These are phyloP conservation scores for Megalops atlanticus DNA, from an alignment of 2,113 vertebrate genomes.

Conservation along the genomic window DNA sequence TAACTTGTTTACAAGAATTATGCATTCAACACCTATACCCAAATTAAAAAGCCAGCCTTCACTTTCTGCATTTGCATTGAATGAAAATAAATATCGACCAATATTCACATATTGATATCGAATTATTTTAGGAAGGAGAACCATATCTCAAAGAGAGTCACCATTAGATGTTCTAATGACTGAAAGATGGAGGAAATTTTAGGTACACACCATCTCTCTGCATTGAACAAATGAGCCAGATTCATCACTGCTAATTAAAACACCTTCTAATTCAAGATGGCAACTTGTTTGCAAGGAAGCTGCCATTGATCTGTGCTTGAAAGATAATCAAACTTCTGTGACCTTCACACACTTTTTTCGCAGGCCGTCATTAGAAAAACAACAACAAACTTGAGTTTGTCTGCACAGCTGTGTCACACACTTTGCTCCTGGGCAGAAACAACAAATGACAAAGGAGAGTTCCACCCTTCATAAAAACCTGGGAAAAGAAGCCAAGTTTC, in stretches of 20 bases:
- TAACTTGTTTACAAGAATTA: no score
- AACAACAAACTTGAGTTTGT: slow-evolving; percentile 18
- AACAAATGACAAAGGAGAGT: slow-evolving; percentile 69
- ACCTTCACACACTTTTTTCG: slow-evolving; percentile 56
- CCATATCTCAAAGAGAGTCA: neutral
- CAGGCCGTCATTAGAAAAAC: slow-evolving; percentile 30
- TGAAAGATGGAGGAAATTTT: neutral
- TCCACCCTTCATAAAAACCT: slow-evolving; percentile 75
- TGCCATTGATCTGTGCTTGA: slow-evolving; percentile 30
- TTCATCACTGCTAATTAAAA: slow-evolving; percentile 23
- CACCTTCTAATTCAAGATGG: slow-evolving; percentile 1
- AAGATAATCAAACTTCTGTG: slow-evolving; percentile 53
- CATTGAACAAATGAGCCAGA: neutral
- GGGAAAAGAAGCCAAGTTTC: slow-evolving; percentile 64
- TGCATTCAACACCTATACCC: no score
- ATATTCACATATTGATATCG: neutral
- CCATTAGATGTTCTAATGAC: neutral
- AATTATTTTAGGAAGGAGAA: neutral
- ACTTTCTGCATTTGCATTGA: no score
- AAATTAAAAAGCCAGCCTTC: no score
- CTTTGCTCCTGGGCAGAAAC: slow-evolving; percentile 52
- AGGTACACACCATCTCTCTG: neutral
- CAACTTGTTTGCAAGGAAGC: slow-evolving; percentile 1
- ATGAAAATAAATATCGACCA: no score
- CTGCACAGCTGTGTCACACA: slow-evolving; percentile 58